Percentiles rank a stretch among this genome's conserved stretches.
Conservation (phyloP, 1,140 invertebrate species). For the Paralvinella palmiformis region DNA sequence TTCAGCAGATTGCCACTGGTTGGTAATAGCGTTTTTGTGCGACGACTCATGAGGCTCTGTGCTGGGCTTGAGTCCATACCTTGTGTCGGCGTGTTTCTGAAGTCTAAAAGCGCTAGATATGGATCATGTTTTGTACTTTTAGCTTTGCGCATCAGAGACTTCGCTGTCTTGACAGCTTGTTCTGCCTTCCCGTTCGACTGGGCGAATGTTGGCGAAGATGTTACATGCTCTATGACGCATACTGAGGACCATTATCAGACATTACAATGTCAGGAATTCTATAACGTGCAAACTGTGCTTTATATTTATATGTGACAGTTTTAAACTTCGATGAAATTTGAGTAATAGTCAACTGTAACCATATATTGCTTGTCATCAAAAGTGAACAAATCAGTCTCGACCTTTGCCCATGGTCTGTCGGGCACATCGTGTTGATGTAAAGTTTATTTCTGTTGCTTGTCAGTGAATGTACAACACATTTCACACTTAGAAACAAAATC, state of each 20-base stretch:
- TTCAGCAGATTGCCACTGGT: not conserved
- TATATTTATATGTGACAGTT: not conserved
- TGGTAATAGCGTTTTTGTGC: not conserved
- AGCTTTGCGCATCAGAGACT: slow-evolving; percentile 7
- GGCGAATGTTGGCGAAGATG: not conserved
- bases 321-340: slow-evolving; percentile 5
- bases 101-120: slow-evolving; percentile 4
- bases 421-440: not conserved
- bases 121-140: not conserved
- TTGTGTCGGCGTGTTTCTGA: not conserved
- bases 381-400: slow-evolving; percentile 9
- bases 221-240: not conserved
- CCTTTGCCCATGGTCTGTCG: slow-evolving; percentile 9
- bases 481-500: no score
- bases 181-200: slow-evolving; percentile 12
- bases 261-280: not conserved
- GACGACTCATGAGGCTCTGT: not conserved
- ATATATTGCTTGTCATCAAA: slow-evolving; percentile 2
- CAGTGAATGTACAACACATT: no score
- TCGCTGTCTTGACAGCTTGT: not conserved
- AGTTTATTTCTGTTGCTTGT: not conserved
- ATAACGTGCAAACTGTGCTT: not conserved
- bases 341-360: slow-evolving; percentile 9
- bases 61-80: not conserved
- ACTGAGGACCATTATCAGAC: slow-evolving; percentile 9